Base-by-base conservation (phyloP, 2,888 invertebrate species). In the Pherbina coryleti region DNA sequence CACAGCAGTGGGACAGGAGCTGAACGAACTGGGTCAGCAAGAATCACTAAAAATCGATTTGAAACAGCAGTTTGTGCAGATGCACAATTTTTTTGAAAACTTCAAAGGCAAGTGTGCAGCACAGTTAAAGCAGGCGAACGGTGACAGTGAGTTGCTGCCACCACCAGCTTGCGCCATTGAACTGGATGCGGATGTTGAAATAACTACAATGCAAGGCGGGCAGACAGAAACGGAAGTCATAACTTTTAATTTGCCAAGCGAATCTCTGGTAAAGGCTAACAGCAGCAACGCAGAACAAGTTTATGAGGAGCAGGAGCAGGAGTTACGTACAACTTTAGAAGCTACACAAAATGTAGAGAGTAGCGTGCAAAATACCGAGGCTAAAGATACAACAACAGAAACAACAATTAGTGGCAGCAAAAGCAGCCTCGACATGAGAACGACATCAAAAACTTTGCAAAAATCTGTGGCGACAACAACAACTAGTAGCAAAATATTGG, bases 61-160 rank as follows among this genome's bases (percentile, higher is more conserved):
- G 51, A 88, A 87, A 82, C 81, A 80, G 44, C 85, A 85, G 74
- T 89, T 83, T 79, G 82, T 85, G 79, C 86, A 86, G 81, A 84
- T 85, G 83, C 85, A 86, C 71, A 86, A 87, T 80, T 88, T 87
- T 79, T 84, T 85, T 76, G 85, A 86, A 76, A 84, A 84, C 78
- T 89, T 88, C 71, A 82, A 81, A 51, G 81, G 82, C 14, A 81
- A 81, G 70, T 82, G 83, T 82, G 78, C 73, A 25, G 34, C 70
- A 19, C n/a, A n/a, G 28, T 25, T 14, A 5, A 72, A 44, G 25
- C 14, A 17, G 9, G 17, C 8, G 11, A 4, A 4, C 28, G 44
- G 14, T 25, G 53, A 76, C 69, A 51, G 60, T 11, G 60, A 57
- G 2, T 25, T 77, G 17, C 34, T 77, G 66, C 70, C 51, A 37